Base-by-base conservation (phyloP, 2,797 vertebrate genomes). In the Rachycentron canadum region DNA sequence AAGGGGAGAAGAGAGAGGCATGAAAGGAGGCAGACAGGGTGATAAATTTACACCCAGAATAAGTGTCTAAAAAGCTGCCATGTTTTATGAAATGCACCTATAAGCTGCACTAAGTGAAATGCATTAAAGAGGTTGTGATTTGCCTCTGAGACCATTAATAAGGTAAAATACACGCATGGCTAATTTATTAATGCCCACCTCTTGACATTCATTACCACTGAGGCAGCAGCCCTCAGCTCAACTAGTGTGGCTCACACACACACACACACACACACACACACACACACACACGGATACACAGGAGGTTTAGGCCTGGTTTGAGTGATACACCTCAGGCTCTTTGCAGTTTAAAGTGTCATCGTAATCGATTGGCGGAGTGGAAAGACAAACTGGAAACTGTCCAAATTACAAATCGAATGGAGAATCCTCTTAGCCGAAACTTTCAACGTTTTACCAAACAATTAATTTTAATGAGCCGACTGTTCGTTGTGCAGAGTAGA, bases 81-180 rank as follows among this genome's bases (percentile, higher is more conserved):
- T 91, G 90, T 91, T 93, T 93, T 93, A 94, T 93, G 86, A 93
- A 94, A 93, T 79, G 80, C 88, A 85, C 86, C 86, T 89, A 90
- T 94, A 93, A 93, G 91, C 91, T 91, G 89, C 89, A 86, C 87
- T 93, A 93, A 93, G 91, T 94, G 89, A 94, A 93, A 91, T 82
- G 86, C 93, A 94, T 94, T 93, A 93, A 94, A 92, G 87, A 88
- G 84, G 85, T 73, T 87, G 83, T 91, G 90, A 92, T 93, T 94
- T 92, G 85, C 89, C 87, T 91, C 90, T 25, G 87, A 89, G 89
- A 88, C 82, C 91, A 93, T 95, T 95, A 94, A 93, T 93, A 93
- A 93, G 83, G 86, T 92, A 89, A 93, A 91, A 93, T 88, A 92
- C 91, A 94, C 32, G 84, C 87, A 76, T 65, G 79, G 87, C 82